These are phyloP conservation scores for Oligia latruncula DNA, from an alignment of 2,888 invertebrate species.

Conservation along the genomic window DNA sequence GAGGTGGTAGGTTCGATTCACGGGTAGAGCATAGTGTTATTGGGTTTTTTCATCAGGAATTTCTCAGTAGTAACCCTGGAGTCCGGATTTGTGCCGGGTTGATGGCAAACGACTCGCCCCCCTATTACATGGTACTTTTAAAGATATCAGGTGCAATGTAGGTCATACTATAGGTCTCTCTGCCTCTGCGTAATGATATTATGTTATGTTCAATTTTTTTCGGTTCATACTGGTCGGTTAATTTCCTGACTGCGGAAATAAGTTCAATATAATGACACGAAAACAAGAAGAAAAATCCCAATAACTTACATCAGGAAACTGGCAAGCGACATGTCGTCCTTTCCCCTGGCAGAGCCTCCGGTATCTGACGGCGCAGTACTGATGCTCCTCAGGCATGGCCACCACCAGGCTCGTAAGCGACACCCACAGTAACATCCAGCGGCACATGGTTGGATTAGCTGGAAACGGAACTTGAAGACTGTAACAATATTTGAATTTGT, in stretches of 20 bases:
- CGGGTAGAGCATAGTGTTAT: neutral
- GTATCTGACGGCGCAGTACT: constrained; percentile 81
- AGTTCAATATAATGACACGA: neutral
- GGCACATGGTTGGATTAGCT: constrained; percentile 52
- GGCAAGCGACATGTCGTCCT: constrained; percentile 83
- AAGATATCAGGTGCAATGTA: neutral
- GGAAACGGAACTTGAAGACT: neutral
- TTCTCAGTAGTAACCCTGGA: neutral
- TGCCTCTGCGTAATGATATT: neutral
- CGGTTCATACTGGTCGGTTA: too few relatives aligned
- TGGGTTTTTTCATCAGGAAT: neutral
- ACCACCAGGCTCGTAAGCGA: constrained; percentile 53
- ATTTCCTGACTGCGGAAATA: neutral
- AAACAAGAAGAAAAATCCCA: neutral
- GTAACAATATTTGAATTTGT: too few relatives aligned
- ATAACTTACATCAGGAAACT: constrained; percentile 78
- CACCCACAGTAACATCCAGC: constrained; percentile 57
- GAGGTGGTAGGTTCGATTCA: too few relatives aligned
- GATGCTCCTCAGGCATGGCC: constrained; percentile 73
- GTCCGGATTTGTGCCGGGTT: too few relatives aligned
- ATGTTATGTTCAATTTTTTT: neutral
- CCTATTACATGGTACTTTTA: too few relatives aligned
- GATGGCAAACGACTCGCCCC: too few relatives aligned
- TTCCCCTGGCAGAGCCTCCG: constrained; percentile 83
- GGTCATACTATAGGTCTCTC: neutral